Percentiles rank a stretch among this genome's conserved stretches.
These are phyloP conservation scores for Hydropotes inermis DNA, from an alignment of 2,113 vertebrate species.

Conservation along the genomic window DNA sequence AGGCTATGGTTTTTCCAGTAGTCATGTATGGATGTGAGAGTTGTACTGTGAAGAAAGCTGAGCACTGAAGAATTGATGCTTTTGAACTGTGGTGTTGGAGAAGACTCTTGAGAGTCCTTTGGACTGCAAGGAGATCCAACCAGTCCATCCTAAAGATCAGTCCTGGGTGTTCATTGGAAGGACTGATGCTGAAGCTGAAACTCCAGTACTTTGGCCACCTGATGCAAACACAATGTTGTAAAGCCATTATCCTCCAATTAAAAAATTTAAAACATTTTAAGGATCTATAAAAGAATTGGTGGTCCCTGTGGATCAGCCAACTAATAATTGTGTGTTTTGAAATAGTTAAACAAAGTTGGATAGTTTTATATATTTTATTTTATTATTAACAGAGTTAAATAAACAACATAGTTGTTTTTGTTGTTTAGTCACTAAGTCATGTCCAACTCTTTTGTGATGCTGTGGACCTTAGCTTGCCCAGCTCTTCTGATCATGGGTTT, in stretches of 20 bases:
- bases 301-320: neutral
- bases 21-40: too few relatives aligned
- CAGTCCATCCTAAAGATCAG: too few relatives aligned
- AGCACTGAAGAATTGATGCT: too few relatives aligned
- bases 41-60: too few relatives aligned
- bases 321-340: neutral
- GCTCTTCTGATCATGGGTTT: neutral
- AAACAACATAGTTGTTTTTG: neutral
- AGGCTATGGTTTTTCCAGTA: too few relatives aligned
- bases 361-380: neutral
- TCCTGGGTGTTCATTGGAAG: too few relatives aligned
- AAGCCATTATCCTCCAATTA: neutral
- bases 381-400: neutral
- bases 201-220: too few relatives aligned
- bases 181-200: too few relatives aligned
- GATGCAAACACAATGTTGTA: neutral
- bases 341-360: neutral
- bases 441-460: neutral
- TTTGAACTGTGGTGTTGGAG: too few relatives aligned
- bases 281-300: neutral
- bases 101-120: too few relatives aligned
- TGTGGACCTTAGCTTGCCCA: neutral
- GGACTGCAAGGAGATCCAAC: too few relatives aligned
- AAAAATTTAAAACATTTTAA: neutral
- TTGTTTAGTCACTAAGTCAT: neutral